A percentile compares a stretch with the other conserved stretches of the same genome.
phyloP scores from a whole-genome alignment of 2,797 vertebrate genomes.

The Capromys pilorides region DNA sequence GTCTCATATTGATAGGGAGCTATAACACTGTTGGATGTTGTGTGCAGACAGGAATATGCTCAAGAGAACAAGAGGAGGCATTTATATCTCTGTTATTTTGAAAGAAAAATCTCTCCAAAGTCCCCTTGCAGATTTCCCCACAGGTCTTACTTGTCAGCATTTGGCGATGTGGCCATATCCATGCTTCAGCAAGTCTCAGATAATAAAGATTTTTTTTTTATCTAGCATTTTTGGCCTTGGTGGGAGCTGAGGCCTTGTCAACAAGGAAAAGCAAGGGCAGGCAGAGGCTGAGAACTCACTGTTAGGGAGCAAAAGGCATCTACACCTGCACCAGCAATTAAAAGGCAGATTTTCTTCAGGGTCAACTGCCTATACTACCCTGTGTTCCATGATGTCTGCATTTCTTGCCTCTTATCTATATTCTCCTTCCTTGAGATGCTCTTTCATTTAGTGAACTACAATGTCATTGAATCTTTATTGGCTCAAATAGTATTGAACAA shows the following conservation, averaged over 20 bases:
- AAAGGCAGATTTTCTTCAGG: neutral
- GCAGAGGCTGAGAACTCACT: neutral
- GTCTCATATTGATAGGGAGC: neutral
- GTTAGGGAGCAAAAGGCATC: neutral
- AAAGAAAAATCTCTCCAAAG: neutral
- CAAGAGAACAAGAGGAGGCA: neutral
- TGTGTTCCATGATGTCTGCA: neutral
- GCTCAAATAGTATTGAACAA: constrained; percentile 28
- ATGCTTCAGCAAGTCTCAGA: neutral
- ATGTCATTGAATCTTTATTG: constrained; percentile 6
- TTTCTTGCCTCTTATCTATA: neutral
- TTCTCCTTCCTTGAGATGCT: constrained; percentile 2
- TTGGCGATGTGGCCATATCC: neutral
- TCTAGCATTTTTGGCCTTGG: constrained; percentile 22
- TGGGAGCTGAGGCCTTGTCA: constrained; percentile 2
- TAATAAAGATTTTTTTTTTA: neutral
- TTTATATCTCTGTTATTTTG: constrained; percentile 27
- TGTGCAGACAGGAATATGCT: neutral
- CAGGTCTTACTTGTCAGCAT: constrained; percentile 10
- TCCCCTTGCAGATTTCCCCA: neutral
- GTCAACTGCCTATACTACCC: neutral
- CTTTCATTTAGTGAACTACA: neutral
- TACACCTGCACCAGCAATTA: neutral
- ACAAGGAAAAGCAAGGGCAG: neutral
- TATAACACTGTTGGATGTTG: neutral